Percentiles rank a stretch among this genome's conserved stretches.
These are phyloP conservation scores for Diadophis punctatus DNA, from an alignment of 2,113 vertebrate genomes.

Conservation along the genomic window DNA sequence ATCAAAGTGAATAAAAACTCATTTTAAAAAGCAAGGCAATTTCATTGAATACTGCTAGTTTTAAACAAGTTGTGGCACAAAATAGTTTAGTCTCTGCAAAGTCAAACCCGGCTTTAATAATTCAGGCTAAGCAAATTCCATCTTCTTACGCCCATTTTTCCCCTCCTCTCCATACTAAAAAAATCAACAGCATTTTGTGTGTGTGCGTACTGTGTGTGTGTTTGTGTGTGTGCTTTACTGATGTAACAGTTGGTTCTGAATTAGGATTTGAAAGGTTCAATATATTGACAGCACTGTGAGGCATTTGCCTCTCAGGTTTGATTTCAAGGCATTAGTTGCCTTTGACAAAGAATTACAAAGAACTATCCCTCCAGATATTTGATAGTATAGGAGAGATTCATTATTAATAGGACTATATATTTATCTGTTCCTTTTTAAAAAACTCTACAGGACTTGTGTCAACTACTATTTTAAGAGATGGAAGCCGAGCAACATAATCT, in stretches of 20 bases:
- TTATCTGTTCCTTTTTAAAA: conserved; percentile 12
- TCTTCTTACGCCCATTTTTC: conserved; percentile 34
- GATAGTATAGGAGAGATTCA: conserved; percentile 45
- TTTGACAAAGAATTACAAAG: conserved; percentile 58
- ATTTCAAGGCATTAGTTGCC: conserved; percentile 53
- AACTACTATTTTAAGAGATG: background rate
- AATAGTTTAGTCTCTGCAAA: conserved; percentile 18
- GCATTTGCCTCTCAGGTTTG: conserved; percentile 43
- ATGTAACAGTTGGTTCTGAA: conserved; percentile 47
- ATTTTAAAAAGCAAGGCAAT: background rate
- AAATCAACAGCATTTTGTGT: conserved; percentile 25
- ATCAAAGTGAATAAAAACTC: background rate
- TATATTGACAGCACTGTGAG: conserved; percentile 42
- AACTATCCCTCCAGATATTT: conserved; percentile 55
- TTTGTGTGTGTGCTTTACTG: background rate
- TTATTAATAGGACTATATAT: conserved; percentile 40
- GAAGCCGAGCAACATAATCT: background rate
- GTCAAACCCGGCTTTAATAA: conserved; percentile 31
- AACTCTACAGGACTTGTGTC: conserved; percentile 16
- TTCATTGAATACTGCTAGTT: background rate
- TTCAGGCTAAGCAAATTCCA: conserved; percentile 54
- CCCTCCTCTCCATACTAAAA: background rate
- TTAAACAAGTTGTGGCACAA: conserved; percentile 11
- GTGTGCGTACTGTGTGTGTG: background rate
- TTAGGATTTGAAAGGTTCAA: conserved; percentile 53